Conservation (phyloP, 2,888 invertebrate genomes). For the Drosophila planitibia region DNA sequence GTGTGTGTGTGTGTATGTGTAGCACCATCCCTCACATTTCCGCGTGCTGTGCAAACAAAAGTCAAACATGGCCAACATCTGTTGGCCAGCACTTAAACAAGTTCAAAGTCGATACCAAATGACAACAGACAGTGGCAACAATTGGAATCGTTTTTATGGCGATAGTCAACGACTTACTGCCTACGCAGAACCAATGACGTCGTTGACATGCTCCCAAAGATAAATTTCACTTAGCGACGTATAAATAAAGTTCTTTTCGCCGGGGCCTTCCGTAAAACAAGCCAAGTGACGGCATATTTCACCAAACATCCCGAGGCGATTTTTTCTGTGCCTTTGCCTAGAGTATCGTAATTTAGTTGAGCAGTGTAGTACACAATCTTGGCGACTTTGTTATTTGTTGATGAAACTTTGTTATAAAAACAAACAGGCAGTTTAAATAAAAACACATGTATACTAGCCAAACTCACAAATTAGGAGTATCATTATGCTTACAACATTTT, state of each 20-base stretch:
- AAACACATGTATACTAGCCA: not conserved
- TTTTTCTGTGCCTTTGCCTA: constrained; percentile 3
- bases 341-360: not conserved
- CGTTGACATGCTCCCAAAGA: constrained; percentile 72
- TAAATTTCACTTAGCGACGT: constrained; percentile 78
- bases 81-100: constrained; percentile 53
- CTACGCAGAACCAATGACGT: constrained; percentile 34
- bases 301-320: constrained; percentile 59
- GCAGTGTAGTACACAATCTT: not conserved
- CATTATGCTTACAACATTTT: not conserved
- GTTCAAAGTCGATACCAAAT: constrained; percentile 58
- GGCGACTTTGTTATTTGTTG: not conserved
- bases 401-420: not conserved
- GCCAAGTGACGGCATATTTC: constrained; percentile 57
- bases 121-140: constrained; percentile 21
- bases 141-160: constrained; percentile 57
- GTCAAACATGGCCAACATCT: constrained; percentile 42
- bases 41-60: constrained; percentile 41
- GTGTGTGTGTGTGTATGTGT: constrained; percentile 13
- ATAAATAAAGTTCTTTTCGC: constrained; percentile 73
- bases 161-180: constrained; percentile 26
- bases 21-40: constrained; percentile 9
- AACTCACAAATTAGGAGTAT: not conserved
- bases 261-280: constrained; percentile 26
- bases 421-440: not conserved